Evolutionary conservation across 2,888 invertebrate species (phyloP).

Genomic region (Conus canariensis): DNA sequence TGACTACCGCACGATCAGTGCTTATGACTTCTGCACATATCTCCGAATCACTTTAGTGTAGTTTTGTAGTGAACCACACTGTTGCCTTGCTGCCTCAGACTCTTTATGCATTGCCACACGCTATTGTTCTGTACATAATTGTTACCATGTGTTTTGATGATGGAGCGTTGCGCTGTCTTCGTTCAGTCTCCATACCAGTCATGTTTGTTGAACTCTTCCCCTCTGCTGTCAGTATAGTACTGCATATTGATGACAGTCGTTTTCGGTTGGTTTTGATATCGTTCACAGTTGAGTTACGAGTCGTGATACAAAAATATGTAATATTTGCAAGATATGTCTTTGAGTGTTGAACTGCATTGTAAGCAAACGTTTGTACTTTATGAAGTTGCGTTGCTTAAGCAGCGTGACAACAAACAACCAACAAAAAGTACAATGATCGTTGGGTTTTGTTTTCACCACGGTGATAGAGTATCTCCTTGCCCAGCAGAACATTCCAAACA

Average conservation of each 20-base stretch:
- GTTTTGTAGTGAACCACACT: conserved; percentile 26
- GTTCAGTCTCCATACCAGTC: not conserved
- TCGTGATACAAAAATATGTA: too few species aligned
- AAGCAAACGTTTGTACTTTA: too few species aligned
- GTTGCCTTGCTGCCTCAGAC: conserved; percentile 29
- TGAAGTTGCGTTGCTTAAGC: too few species aligned
- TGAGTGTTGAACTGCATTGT: too few species aligned
- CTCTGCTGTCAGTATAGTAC: not conserved
- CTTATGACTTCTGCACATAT: not conserved
- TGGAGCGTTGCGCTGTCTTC: not conserved
- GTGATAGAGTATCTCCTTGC: too few species aligned
- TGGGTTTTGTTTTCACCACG: too few species aligned
- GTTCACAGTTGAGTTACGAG: too few species aligned
- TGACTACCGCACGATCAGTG: not conserved
- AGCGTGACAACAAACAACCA: too few species aligned
- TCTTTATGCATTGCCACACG: conserved; percentile 34
- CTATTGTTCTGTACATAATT: conserved; percentile 25
- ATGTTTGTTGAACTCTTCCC: not conserved
- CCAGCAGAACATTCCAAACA: too few species aligned
- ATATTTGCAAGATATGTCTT: too few species aligned
- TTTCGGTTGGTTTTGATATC: not conserved
- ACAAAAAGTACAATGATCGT: too few species aligned
- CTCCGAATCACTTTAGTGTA: not conserved
- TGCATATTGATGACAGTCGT: not conserved
- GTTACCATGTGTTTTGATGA: not conserved